Evolutionary conservation across 2,797 vertebrate genomes (phyloP), one percentile per base, ranked within the genome.

Genomic region (Harpagifer antarcticus): DNA sequence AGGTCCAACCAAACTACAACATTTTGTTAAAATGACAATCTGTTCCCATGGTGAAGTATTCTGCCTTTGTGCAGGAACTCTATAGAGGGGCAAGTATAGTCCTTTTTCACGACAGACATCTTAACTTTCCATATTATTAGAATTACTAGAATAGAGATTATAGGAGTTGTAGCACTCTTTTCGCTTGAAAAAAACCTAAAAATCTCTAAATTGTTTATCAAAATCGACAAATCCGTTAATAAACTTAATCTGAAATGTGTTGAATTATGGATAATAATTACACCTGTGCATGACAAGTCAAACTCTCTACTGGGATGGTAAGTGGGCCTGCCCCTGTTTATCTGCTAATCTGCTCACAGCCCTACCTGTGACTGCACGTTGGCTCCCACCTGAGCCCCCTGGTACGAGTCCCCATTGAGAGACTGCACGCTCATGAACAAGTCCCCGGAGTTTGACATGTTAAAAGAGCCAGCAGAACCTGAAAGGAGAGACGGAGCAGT

Each of bases 371-470:
- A 98, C 95, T 99, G 98, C 94, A 99, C 97, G 96, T 99, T 99
- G 96, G 98, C 97, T 97, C 97, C 97, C 95, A 99, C 97, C 96
- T 99, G 97, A 96, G 98, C 96, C 96, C 96, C 96, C 94, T 99
- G 98, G 97, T 99, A 99, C 86, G 98, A 98, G 95, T 99, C 98
- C 95, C 98, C 98, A 96, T 99, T 99, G 95, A 99, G 97, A 95
- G 97, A 97, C 96, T 99, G 98, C 96, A 99, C 97, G 96, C 95
- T 98, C 98, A 99, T 98, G 96, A 99, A 99, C 96, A 99, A 97
- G 96, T 99, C 98, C 94, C 97, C 97, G 95, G 98, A 98, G 96
- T 97, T 98, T 96, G 98, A 98, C 97, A 99, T 98, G 96, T 97
- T 99, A 98, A 99, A 99, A 96, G 98, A 98, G 94, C 96, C 97